Conservation (phyloP, 2,888 invertebrate species). For the Vandiemenella viatica region DNA sequence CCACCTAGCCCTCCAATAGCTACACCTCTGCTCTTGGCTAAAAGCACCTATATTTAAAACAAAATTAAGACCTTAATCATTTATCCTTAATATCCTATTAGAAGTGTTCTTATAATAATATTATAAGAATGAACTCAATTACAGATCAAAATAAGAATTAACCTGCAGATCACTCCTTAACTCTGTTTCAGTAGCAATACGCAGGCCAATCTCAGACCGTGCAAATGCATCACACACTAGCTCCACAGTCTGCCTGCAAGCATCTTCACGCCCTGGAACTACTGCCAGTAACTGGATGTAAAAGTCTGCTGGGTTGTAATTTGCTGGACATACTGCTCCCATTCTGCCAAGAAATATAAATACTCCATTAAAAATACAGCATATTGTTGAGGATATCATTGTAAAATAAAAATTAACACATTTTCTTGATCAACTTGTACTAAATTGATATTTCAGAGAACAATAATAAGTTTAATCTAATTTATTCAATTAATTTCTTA, state of each 20-base stretch:
- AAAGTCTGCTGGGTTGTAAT: constrained; percentile 90
- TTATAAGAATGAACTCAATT: no score
- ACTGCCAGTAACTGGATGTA: constrained; percentile 81
- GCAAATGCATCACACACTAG: constrained; percentile 65
- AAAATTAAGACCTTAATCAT: no score
- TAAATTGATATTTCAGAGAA: background rate
- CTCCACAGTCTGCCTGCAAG: constrained; percentile 61
- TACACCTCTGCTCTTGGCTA: no score
- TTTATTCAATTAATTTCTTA: no score
- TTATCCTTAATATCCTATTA: no score
- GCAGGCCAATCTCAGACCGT: constrained; percentile 44
- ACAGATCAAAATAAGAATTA: no score
- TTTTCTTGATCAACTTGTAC: background rate
- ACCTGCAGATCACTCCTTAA: constrained; percentile 18
- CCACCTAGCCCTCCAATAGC: no score
- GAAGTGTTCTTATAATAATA: no score
- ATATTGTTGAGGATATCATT: no score
- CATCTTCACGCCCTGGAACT: constrained; percentile 65
- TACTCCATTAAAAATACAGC: constrained; percentile 5
- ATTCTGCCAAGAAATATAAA: constrained; percentile 36
- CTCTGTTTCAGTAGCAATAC: constrained; percentile 40
- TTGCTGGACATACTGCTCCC: constrained; percentile 69
- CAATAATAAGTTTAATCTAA: background rate
- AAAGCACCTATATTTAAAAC: no score
- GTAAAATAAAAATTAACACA: no score